A percentile compares a stretch with the other conserved stretches of the same genome.
These are phyloP conservation scores for Opisthograptis luteolata DNA, from an alignment of 2,888 invertebrate species.

Conservation along the genomic window DNA sequence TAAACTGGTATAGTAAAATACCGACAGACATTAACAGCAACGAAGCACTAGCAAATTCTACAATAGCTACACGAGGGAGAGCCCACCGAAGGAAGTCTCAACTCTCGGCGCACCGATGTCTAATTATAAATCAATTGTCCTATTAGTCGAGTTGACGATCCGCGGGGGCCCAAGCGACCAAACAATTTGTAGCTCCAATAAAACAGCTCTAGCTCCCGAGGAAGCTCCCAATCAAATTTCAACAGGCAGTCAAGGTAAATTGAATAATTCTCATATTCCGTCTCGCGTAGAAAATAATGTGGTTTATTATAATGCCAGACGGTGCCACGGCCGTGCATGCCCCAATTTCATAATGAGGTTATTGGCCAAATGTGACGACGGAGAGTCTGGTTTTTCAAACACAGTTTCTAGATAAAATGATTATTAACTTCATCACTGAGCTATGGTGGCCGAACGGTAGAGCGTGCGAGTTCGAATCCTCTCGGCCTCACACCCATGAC, in stretches of 20 bases:
- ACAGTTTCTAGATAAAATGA: background rate
- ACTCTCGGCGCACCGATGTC: constrained; percentile 32
- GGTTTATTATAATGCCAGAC: constrained; percentile 34
- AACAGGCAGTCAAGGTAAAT: constrained; percentile 60
- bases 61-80: background rate
- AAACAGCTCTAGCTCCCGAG: constrained; percentile 54
- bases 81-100: constrained; percentile 22
- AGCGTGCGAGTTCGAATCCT: no score
- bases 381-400: constrained; percentile 16
- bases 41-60: background rate
- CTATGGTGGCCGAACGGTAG: background rate
- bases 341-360: constrained; percentile 40
- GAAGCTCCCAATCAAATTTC: constrained; percentile 67
- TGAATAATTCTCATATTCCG: constrained; percentile 66
- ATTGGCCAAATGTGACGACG: constrained; percentile 28
- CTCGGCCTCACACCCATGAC: no score
- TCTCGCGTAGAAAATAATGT: constrained; percentile 42
- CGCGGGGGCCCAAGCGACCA: constrained; percentile 31
- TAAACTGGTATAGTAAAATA: no score
- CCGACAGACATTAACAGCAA: no score
- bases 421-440: constrained; percentile 2
- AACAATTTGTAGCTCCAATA: constrained; percentile 46
- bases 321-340: constrained; percentile 35
- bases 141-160: constrained; percentile 42
- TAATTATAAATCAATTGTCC: constrained; percentile 59